These are phyloP conservation scores for Pachycephala philippinensis DNA, from an alignment of 2,113 vertebrate genomes.

Conservation along the genomic window DNA sequence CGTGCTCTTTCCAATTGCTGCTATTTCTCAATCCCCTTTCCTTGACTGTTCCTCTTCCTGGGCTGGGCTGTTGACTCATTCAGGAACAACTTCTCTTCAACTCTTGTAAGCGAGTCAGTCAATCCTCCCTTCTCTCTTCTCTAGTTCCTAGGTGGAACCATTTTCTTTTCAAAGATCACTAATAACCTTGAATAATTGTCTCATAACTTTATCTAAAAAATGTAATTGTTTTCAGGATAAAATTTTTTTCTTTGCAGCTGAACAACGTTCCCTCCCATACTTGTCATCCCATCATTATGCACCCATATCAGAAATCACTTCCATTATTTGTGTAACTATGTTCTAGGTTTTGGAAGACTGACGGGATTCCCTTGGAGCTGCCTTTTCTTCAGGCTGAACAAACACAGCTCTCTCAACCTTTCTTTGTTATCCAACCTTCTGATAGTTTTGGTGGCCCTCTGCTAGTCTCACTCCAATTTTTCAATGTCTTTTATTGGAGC, in stretches of 20 bases:
- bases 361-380: background rate
- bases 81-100: background rate
- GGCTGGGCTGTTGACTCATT: conserved; percentile 9
- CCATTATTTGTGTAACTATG: background rate
- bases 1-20: background rate
- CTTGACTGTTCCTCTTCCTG: background rate
- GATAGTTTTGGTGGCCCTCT: background rate
- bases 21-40: background rate
- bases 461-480: background rate
- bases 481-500: background rate
- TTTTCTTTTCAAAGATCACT: background rate
- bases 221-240: background rate
- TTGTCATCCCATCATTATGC: background rate
- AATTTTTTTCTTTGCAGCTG: background rate
- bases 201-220: background rate
- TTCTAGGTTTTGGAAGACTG: background rate
- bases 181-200: background rate
- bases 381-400: background rate
- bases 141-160: background rate
- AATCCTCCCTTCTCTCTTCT: background rate
- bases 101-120: background rate
- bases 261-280: background rate
- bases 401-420: background rate
- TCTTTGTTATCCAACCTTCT: background rate
- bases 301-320: background rate